Evolutionary conservation across 2,888 invertebrate genomes (phyloP).

Genomic region (Rhorus exstirpatorius): DNA sequence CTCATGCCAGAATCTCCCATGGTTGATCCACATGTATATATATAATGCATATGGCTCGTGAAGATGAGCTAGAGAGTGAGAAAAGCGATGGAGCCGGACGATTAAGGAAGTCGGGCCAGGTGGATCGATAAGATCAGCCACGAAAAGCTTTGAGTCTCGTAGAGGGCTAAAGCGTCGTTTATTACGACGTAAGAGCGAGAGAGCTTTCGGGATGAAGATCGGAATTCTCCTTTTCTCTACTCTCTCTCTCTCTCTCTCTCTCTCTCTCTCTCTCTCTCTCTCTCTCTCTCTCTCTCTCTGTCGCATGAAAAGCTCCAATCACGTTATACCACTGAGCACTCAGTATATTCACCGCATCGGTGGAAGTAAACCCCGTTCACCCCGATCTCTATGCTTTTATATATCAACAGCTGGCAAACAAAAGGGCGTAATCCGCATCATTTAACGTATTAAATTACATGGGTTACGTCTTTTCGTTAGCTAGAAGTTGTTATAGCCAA

Average conservation of each 20-base stretch:
- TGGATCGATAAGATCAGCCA: slow-evolving; percentile 70
- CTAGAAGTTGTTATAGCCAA: not conserved
- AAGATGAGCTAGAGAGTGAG: slow-evolving; percentile 7
- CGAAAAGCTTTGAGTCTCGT: slow-evolving; percentile 62
- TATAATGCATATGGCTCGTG: not conserved
- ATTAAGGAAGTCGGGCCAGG: slow-evolving; percentile 64
- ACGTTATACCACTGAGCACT: slow-evolving; percentile 56
- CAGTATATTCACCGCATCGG: slow-evolving; percentile 38
- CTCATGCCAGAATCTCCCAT: slow-evolving; percentile 4
- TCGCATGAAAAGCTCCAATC: slow-evolving; percentile 63
- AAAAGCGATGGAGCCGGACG: slow-evolving; percentile 51
- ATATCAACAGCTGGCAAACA: not conserved
- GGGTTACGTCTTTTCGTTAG: not conserved
- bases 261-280: slow-evolving; percentile 33
- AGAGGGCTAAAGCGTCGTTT: slow-evolving; percentile 64
- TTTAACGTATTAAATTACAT: not conserved
- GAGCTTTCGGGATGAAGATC: slow-evolving; percentile 49
- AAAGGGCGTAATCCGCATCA: not conserved
- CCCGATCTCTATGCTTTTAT: slow-evolving; percentile 25
- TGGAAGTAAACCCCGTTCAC: slow-evolving; percentile 22
- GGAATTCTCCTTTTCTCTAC: slow-evolving; percentile 41
- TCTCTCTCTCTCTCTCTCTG: slow-evolving; percentile 11
- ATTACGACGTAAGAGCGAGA: slow-evolving; percentile 61
- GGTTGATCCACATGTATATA: slow-evolving; percentile 1
- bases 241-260: slow-evolving; percentile 10